Evolutionary conservation across 2,888 invertebrate genomes (phyloP).

Genomic region (Diadromus collaris): DNA sequence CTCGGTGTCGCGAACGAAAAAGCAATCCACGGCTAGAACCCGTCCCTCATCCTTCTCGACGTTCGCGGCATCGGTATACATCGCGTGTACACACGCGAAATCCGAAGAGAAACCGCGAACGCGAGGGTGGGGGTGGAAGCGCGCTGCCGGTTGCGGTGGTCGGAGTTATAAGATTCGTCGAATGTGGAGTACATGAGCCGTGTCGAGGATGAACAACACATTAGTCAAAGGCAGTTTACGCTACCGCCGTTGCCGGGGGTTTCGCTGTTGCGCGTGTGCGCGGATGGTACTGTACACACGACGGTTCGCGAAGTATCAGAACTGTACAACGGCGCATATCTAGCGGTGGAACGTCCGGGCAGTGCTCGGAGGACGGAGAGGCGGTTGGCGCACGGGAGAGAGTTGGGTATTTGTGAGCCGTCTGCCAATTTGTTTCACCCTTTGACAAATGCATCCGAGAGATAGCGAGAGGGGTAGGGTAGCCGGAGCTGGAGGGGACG

Average conservation of each 20-base stretch:
- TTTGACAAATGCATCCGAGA: conserved; percentile 77
- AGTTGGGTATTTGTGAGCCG: conserved; percentile 74
- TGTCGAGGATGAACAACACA: conserved; percentile 77
- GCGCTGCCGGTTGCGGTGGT: conserved; percentile 22
- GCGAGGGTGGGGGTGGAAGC: conserved; percentile 2
- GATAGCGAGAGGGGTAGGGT: conserved; percentile 52
- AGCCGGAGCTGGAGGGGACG: background rate
- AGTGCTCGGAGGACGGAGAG: background rate
- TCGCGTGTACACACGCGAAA: conserved; percentile 2
- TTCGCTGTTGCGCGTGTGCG: conserved; percentile 33
- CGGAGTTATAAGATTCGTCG: conserved; percentile 70
- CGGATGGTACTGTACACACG: background rate
- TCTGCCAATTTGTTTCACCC: conserved; percentile 78
- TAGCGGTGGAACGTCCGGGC: background rate
- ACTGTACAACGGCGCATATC: background rate
- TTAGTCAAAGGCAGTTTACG: conserved; percentile 77
- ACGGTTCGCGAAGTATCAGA: background rate
- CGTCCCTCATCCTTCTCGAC: conserved; percentile 10
- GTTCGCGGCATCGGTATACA: background rate
- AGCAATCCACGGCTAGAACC: conserved; percentile 46
- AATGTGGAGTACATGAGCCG: conserved; percentile 75
- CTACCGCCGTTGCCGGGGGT: conserved; percentile 31
- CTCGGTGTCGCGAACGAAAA: conserved; percentile 46
- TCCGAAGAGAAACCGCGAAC: conserved; percentile 22
- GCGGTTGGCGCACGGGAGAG: background rate